These are phyloP conservation scores for Pachyuromys duprasi DNA, from an alignment of 2,797 vertebrate genomes.

Conservation along the genomic window DNA sequence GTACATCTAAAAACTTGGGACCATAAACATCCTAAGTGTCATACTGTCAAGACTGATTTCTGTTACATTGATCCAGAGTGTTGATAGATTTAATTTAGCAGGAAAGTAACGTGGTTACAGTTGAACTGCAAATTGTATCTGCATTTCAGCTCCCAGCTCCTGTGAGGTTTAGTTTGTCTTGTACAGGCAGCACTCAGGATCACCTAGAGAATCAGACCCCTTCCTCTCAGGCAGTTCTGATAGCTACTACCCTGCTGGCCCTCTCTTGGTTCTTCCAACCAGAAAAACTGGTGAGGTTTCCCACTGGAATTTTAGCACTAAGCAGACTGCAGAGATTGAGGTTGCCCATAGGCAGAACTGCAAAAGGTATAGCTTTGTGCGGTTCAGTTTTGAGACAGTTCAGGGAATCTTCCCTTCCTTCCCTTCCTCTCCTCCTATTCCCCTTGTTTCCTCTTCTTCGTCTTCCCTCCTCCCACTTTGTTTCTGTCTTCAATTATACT, in stretches of 20 bases:
- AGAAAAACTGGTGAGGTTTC: not conserved
- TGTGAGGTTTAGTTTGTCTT: not conserved
- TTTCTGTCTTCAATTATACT: not conserved
- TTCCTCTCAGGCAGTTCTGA: not conserved
- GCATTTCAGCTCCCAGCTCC: not conserved
- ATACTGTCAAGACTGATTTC: not conserved
- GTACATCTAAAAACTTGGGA: not conserved
- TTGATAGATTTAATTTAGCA: not conserved
- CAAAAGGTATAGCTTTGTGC: not conserved
- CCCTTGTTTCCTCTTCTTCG: too few relatives aligned
- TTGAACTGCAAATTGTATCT: not conserved
- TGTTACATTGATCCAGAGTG: not conserved
- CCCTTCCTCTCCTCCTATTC: not conserved
- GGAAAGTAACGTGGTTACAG: not conserved
- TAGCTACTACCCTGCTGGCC: not conserved
- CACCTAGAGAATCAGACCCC: not conserved
- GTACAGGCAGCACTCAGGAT: not conserved
- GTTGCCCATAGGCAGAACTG: not conserved
- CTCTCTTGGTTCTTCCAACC: not conserved
- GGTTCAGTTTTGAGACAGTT: conserved; percentile 8
- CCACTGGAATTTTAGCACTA: not conserved
- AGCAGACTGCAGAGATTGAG: not conserved
- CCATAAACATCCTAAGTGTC: not conserved
- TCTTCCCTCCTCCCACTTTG: not conserved
- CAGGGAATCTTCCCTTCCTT: not conserved